Conservation (phyloP, 2,113 vertebrate species). For the Megatriorchis doriae region DNA sequence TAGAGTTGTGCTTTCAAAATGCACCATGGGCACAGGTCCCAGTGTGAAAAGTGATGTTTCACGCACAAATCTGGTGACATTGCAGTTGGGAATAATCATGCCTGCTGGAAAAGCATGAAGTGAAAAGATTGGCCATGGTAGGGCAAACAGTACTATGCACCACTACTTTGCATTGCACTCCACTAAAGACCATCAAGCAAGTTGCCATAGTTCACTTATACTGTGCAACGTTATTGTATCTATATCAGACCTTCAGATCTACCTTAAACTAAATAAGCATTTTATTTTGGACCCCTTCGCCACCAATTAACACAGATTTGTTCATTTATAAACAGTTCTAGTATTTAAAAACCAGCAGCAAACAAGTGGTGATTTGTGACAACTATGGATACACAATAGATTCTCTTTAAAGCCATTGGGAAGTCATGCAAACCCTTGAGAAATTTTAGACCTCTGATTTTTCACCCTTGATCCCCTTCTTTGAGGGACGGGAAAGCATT, state of each 20-base stretch:
- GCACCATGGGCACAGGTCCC: fast-evolving
- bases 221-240: background rate
- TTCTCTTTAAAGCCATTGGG: background rate
- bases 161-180: background rate
- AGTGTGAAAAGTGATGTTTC: background rate
- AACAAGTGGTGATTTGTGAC: background rate
- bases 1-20: background rate
- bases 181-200: background rate
- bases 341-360: background rate
- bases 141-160: background rate
- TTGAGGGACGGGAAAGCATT: background rate
- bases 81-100: background rate
- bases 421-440: background rate
- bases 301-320: background rate
- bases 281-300: background rate
- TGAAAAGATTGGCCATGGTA: background rate
- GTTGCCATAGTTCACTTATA: background rate
- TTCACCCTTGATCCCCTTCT: background rate
- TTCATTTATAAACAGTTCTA: background rate
- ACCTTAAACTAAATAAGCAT: background rate
- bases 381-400: background rate
- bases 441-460: background rate
- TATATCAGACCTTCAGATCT: background rate
- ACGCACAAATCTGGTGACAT: fast-evolving
- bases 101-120: background rate